Percentiles rank a stretch among this genome's conserved stretches.
phyloP scores from a whole-genome alignment of 2,888 invertebrate genomes.

The Rhagonycha lutea region DNA sequence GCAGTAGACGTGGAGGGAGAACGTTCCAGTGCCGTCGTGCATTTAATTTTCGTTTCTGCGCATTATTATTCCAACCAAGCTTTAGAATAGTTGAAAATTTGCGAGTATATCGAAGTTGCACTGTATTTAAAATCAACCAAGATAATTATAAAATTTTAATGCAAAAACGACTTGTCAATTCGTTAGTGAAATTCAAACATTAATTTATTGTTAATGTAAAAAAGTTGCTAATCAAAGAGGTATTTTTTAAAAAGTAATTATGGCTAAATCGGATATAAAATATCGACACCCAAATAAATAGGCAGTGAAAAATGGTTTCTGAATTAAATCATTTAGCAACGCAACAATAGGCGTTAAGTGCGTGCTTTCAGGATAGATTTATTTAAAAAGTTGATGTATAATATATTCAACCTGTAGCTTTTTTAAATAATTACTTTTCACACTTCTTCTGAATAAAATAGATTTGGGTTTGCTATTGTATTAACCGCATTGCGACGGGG shows the following conservation, averaged over 20 bases:
- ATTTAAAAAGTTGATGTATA: neutral
- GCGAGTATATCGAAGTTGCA: too few species aligned
- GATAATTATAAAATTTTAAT: neutral
- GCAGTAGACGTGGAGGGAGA: too few species aligned
- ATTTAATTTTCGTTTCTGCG: too few species aligned
- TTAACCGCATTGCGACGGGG: neutral
- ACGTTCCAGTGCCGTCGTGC: too few species aligned
- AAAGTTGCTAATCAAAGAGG: neutral
- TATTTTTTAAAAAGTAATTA: neutral
- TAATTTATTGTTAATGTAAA: neutral
- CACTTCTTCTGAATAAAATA: neutral
- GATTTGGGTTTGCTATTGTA: neutral
- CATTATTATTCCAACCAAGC: too few species aligned
- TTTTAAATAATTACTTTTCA: neutral
- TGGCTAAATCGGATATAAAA: too few species aligned
- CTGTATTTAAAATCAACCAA: neutral
- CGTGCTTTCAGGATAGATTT: neutral
- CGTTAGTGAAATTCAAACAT: neutral
- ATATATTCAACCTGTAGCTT: neutral
- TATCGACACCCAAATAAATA: too few species aligned
- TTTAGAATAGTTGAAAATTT: too few species aligned
- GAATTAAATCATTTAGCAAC: neutral
- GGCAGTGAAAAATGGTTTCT: too few species aligned
- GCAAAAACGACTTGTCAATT: too few species aligned
- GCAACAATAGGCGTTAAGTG: neutral